Base-by-base conservation (phyloP, 2,113 vertebrate species). In the Chloroceryle aenea region DNA sequence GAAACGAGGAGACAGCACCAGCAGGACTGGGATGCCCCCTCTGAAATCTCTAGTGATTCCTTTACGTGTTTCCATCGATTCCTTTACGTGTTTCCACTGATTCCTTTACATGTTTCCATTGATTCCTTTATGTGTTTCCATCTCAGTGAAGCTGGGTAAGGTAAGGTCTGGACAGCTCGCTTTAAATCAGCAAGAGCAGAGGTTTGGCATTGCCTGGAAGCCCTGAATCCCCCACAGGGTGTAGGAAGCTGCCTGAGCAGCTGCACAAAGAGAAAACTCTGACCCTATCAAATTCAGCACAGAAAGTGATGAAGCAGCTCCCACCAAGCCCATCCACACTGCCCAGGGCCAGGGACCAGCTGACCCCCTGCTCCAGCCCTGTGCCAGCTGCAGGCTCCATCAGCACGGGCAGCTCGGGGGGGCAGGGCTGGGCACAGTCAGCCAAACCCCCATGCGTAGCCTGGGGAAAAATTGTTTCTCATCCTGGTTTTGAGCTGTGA, bases 271-370 rank as follows among this genome's bases (percentile, higher is more conserved):
- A 17, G 52, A 19, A 61, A 50, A 50, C 32, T 14, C 52, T 3
- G 34, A 10, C 4, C 58, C 58, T 23, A 47, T 36, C 58, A 42
- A 10, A 45, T 4, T 8, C 10, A 58, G 45, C 56, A 26, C 3
- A 1, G 1, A 27, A 14, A 42, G 32, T 1, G 17, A 42, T 5
- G 47, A 68, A 56, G 87, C 78, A 52, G 79, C 6, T 20, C 5
- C 58, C 52, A 16, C 29, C n/a, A 1, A 45, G 25, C 22, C 25
- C 53, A 9, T 12, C 29, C 1, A 0, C 0, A 0, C 16, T 30
- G 47, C 68, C 52, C 2, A 3, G 20, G 25, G 68, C 63, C 0
- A 0, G 36, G 58, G 47, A 29, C 12, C 85, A 14, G 16, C 48
- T 25, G 19, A 0, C 2, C 19, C 45, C 1, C 1, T 1, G 38